Conservation (phyloP, 2,797 vertebrate genomes). For the Pangasius sanitwongsei region DNA sequence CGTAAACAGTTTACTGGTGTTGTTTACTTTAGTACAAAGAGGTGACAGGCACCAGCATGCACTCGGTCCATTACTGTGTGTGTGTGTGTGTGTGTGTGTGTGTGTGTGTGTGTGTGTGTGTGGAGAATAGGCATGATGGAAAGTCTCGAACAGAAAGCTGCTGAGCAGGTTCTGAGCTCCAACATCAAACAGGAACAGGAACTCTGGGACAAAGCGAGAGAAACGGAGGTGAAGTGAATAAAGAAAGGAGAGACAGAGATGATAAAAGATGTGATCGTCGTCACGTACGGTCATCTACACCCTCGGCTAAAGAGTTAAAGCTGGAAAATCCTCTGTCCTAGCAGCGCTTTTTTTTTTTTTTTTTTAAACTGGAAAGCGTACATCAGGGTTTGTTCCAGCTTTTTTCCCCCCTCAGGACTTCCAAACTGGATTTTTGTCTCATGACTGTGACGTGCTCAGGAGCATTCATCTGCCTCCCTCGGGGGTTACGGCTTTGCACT, state of each 20-base stretch:
- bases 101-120: constrained; percentile 22
- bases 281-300: not conserved
- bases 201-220: not conserved
- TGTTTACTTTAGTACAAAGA: not conserved
- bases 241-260: not conserved
- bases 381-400: not conserved
- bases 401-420: not conserved
- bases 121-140: not conserved
- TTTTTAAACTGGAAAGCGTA: not conserved
- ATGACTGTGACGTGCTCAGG: not conserved
- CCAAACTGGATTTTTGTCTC: not conserved
- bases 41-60: not conserved
- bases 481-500: not conserved
- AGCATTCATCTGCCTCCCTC: not conserved
- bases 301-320: not conserved
- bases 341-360: not conserved
- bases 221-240: not conserved
- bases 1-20: no score
- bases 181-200: not conserved
- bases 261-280: not conserved
- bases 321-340: not conserved
- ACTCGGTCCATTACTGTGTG: not conserved
- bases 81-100: not conserved
- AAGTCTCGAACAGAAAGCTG: constrained; percentile 11
- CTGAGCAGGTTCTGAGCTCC: constrained; percentile 31